Percentiles rank a stretch among this genome's conserved stretches.
phyloP scores from a whole-genome alignment of 2,888 invertebrate genomes.

The Cantharis lateralis region DNA sequence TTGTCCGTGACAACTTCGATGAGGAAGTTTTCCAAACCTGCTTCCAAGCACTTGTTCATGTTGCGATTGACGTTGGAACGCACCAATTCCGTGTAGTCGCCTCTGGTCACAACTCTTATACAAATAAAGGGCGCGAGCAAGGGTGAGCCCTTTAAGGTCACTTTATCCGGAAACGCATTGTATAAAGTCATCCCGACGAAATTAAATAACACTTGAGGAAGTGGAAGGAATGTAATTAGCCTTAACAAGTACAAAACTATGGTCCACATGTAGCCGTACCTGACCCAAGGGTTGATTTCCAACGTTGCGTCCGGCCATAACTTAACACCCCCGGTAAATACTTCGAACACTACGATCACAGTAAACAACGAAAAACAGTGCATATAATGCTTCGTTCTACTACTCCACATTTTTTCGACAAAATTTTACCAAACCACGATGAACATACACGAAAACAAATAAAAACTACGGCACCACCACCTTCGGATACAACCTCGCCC shows the following conservation, averaged over 20 bases:
- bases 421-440: slow-evolving; percentile 26
- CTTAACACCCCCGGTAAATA: slow-evolving; percentile 58
- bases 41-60: slow-evolving; percentile 84
- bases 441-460: background rate
- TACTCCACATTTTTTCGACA: slow-evolving; percentile 56
- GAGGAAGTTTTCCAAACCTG: slow-evolving; percentile 92
- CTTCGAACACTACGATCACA: slow-evolving; percentile 77
- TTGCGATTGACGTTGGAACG: slow-evolving; percentile 84
- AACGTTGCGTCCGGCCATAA: slow-evolving; percentile 57
- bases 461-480: background rate
- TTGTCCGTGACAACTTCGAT: slow-evolving; percentile 97
- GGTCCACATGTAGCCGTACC: slow-evolving; percentile 79
- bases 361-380: slow-evolving; percentile 77
- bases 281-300: slow-evolving; percentile 78
- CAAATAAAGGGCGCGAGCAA: slow-evolving; percentile 92
- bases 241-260: slow-evolving; percentile 77
- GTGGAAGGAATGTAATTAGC: slow-evolving; percentile 79
- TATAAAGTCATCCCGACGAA: slow-evolving; percentile 86
- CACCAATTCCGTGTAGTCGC: slow-evolving; percentile 91
- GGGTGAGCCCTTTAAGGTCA: slow-evolving; percentile 83
- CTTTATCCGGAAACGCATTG: slow-evolving; percentile 94
- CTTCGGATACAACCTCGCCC: slow-evolving; percentile 8
- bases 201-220: slow-evolving; percentile 89
- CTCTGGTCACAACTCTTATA: slow-evolving; percentile 91
- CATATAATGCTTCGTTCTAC: slow-evolving; percentile 76